Evolutionary conservation across 2,888 invertebrate genomes (phyloP).

Genomic region (Ernsta delagoae): DNA sequence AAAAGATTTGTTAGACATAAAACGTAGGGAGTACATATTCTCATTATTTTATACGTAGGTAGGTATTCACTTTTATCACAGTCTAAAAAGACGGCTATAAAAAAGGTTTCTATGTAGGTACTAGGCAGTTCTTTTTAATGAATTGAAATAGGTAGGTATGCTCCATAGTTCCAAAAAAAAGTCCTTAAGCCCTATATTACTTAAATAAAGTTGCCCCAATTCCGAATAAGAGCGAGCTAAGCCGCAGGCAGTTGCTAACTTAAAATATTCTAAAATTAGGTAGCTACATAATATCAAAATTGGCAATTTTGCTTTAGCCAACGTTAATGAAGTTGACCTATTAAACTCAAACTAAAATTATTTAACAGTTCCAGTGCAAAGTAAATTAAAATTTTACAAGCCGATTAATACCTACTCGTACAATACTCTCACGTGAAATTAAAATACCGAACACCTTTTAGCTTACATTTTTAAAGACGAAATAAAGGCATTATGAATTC

Average conservation of each 20-base stretch:
- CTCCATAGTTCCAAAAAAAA: no score
- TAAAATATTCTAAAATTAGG: background rate
- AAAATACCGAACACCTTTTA: constrained; percentile 17
- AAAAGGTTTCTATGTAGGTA: no score
- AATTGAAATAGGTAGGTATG: no score
- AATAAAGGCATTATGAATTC: constrained; percentile 21
- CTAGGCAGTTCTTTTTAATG: no score
- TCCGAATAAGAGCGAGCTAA: background rate
- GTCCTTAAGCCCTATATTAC: no score
- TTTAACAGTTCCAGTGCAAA: background rate
- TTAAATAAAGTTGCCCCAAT: no score
- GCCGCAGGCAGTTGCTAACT: background rate
- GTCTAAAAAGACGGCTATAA: no score
- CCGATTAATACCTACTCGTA: background rate
- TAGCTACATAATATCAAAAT: background rate
- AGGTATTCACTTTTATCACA: no score
- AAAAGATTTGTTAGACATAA: no score
- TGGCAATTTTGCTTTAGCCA: background rate
- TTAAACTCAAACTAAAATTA: constrained; percentile 1
- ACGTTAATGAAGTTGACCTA: background rate
- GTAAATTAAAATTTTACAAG: background rate
- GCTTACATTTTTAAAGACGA: constrained; percentile 20
- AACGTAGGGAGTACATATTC: no score
- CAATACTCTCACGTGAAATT: constrained; percentile 7
- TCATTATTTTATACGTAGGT: no score